Conservation (phyloP, 2,797 vertebrate genomes). For the Petrocephalus schoutedeni region DNA sequence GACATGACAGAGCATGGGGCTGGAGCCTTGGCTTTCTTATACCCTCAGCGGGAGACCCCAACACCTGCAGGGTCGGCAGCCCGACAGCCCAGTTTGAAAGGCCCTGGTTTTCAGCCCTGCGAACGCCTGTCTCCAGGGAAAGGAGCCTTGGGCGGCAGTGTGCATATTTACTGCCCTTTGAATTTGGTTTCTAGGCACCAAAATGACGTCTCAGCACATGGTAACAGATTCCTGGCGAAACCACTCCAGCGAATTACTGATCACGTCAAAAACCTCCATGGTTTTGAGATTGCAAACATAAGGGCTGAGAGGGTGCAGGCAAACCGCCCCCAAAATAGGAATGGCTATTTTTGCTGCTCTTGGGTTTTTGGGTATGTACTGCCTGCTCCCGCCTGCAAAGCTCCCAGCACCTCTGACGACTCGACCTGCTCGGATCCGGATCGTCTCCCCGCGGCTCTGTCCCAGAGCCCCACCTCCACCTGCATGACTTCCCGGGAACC, state of each 20-base stretch:
- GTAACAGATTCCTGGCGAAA: slow-evolving; percentile 6
- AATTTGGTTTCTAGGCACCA: not conserved
- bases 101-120: not conserved
- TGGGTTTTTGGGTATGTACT: not conserved
- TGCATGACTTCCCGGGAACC: not conserved
- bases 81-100: not conserved
- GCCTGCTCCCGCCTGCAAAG: not conserved
- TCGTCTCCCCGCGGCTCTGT: not conserved
- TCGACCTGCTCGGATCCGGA: not conserved
- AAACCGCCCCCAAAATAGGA: slow-evolving; percentile 14
- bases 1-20: not conserved
- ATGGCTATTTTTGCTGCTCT: slow-evolving; percentile 1
- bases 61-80: not conserved
- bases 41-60: not conserved
- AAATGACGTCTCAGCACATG: slow-evolving; percentile 7
- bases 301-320: not conserved
- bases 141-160: not conserved
- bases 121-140: not conserved
- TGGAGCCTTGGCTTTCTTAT: not conserved
- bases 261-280: slow-evolving; percentile 11
- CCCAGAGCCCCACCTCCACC: not conserved
- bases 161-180: not conserved
- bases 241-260: slow-evolving; percentile 17
- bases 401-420: not conserved
- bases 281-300: slow-evolving; percentile 17